These are phyloP conservation scores for Campoletis sonorensis DNA, from an alignment of 1,140 invertebrate species.

Conservation along the genomic window DNA sequence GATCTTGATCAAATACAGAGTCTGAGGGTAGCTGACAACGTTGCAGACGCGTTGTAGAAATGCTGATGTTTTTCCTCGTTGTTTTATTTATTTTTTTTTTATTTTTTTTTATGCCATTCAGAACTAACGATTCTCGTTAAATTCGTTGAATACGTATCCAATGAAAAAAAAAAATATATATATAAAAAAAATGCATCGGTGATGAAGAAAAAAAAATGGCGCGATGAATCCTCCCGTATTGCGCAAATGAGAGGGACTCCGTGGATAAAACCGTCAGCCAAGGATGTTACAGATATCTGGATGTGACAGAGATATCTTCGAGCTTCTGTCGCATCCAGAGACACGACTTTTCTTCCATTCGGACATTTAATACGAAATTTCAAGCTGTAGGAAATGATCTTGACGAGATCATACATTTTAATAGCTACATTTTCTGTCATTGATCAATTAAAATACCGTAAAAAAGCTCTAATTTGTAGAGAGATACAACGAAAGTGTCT, in stretches of 20 bases:
- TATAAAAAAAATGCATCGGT: not conserved
- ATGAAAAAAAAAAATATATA: not conserved
- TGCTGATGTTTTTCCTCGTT: too few species aligned
- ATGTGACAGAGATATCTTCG: not conserved
- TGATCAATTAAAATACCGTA: too few species aligned
- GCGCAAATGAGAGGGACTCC: not conserved
- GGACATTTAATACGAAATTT: not conserved
- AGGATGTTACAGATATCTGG: not conserved
- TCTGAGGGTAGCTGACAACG: slow-evolving; percentile 45
- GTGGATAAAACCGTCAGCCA: not conserved
- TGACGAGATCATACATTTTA: too few species aligned
- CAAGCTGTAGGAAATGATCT: not conserved
- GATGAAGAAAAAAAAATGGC: not conserved
- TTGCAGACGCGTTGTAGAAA: not conserved
- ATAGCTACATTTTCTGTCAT: too few species aligned
- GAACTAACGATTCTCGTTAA: not conserved
- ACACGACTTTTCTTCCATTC: not conserved
- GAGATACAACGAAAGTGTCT: too few species aligned
- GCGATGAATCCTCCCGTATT: not conserved
- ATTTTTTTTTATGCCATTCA: not conserved
- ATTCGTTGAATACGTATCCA: not conserved
- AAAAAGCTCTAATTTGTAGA: too few species aligned
- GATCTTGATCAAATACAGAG: slow-evolving; percentile 50
- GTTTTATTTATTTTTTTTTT: too few species aligned
- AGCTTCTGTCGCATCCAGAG: not conserved